A percentile compares a stretch with the other conserved stretches of the same genome.
Evolutionary conservation across 2,113 vertebrate genomes (phyloP).

Genomic region (Holacanthus passer): DNA sequence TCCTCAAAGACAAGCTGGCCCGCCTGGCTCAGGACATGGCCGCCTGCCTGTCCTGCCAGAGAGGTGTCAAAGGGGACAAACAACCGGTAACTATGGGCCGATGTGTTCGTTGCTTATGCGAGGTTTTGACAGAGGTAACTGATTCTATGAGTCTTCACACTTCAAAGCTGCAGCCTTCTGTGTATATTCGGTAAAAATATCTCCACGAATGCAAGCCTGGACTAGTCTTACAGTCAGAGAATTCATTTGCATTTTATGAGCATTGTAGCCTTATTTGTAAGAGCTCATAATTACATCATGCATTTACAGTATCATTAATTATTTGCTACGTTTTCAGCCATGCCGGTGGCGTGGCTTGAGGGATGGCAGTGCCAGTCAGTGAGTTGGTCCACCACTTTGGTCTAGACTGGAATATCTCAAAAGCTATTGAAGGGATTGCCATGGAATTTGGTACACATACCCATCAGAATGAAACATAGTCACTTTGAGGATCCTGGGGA

Average conservation of each 20-base stretch:
- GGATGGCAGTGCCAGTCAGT: background rate
- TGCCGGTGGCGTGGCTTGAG: background rate
- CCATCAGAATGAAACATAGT: background rate
- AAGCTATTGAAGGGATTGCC: background rate
- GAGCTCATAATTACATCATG: background rate
- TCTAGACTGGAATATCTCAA: conserved; percentile 7
- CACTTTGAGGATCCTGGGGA: background rate
- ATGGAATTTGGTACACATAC: background rate
- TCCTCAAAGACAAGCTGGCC: conserved; percentile 76
- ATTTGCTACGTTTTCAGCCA: conserved; percentile 1
- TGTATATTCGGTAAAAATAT: conserved; percentile 31
- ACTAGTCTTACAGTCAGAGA: conserved; percentile 1
- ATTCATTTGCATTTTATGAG: conserved; percentile 25
- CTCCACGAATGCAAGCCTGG: background rate
- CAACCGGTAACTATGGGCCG: conserved; percentile 72
- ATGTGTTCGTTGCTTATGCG: background rate
- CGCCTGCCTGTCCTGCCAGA: conserved; percentile 75
- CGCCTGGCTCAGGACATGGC: conserved; percentile 69
- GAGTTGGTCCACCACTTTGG: background rate
- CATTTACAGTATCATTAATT: background rate
- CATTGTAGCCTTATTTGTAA: background rate
- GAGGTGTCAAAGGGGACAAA: conserved; percentile 53
- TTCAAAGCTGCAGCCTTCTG: conserved; percentile 31
- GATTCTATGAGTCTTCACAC: conserved; percentile 17
- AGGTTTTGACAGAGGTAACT: background rate